Evolutionary conservation across 2,888 invertebrate genomes (phyloP).

Genomic region (Mimachlamys varia): DNA sequence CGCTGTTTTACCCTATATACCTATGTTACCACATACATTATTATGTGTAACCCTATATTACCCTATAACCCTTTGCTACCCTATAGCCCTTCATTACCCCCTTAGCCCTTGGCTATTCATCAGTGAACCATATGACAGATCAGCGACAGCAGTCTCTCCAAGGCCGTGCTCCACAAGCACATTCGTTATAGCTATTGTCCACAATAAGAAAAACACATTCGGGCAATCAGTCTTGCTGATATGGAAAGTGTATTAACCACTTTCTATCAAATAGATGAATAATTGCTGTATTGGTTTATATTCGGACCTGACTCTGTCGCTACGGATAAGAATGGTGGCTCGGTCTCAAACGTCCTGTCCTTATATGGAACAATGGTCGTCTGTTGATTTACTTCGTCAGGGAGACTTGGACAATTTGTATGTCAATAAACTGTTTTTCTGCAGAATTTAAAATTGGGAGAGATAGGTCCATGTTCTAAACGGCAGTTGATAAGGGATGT

Average conservation of each 20-base stretch:
- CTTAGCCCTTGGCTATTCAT: no score
- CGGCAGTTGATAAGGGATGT: no score
- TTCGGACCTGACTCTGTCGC: not conserved
- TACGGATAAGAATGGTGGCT: not conserved
- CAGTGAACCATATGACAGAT: not conserved
- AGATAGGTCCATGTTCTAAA: no score
- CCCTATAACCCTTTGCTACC: no score
- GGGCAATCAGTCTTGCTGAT: not conserved
- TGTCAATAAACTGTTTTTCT: not conserved
- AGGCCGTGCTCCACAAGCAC: not conserved
- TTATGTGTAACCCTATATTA: no score
- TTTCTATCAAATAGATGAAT: not conserved
- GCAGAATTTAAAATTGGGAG: no score
- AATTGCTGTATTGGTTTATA: not conserved
- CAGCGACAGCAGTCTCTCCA: not conserved
- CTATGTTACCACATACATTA: no score
- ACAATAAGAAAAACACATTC: not conserved
- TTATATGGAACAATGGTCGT: not conserved
- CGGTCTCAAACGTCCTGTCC: not conserved
- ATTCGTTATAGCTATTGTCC: conserved; percentile 10
- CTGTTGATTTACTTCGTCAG: not conserved
- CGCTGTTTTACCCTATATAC: no score
- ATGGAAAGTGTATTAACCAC: not conserved
- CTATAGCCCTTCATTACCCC: no score
- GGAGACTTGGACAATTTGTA: not conserved